Base-by-base conservation (phyloP, 2,113 vertebrate genomes). In the Speoplatyrhinus poulsoni region DNA sequence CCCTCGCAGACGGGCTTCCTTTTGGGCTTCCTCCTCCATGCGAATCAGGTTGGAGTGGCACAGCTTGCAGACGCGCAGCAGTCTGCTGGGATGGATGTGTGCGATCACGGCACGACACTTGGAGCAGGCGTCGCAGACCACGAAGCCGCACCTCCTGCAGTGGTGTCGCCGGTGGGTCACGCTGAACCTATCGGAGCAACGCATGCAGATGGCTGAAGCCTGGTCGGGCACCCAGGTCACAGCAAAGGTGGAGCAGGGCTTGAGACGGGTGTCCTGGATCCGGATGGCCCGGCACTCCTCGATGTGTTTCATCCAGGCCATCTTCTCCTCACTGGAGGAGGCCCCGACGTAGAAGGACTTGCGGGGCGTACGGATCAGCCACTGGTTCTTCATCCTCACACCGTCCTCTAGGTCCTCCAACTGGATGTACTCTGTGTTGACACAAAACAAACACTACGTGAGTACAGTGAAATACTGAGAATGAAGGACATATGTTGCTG, bases 331-430 rank as follows among this genome's bases (percentile, higher is more conserved):
- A 0, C 69, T 48, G 0, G 96, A 96, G 3, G 92, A 89, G 0
- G 96, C 96, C 0, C 92, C 91, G 63, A 98, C 94, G 12, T 92
- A 94, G 15, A 98, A 98, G 76, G 96, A 98, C 81, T 98, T 98
- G 63, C 92, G 90, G 1, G 95, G 94, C 0, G 95, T 96, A 72
- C 94, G 93, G 71, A 98, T 93, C 86, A 98, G 87, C 96, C 96
- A 98, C 4, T 95, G 95, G 92, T 98, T 95, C 72, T 85, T 93
- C 93, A 95, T 94, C 12, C 81, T 85, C 46, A 80, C 5, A 4
- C 92, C 88, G 50, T 97, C 94, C 0, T 94, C 92, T 71, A 96
- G 77, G 0, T 76, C 85, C 82, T 98, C 95, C 76, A 95, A 54
- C 4, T 92, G 91, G 74, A 97, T 90, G 49, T 96, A 91, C 82